Conservation (phyloP, 2,113 vertebrate species). For the Silurus glanis region DNA sequence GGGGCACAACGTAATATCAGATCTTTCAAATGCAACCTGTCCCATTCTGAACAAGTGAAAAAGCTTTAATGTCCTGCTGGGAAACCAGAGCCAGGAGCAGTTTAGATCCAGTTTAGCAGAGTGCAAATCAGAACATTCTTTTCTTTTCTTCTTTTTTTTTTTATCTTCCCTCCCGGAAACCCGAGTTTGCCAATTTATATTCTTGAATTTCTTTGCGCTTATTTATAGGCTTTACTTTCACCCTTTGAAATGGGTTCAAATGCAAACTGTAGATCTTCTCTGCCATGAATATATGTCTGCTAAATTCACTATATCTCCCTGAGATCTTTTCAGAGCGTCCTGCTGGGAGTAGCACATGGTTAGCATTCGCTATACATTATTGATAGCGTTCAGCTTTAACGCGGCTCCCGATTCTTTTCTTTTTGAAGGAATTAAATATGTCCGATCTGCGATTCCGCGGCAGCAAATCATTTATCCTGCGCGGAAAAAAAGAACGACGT, state of each 20-base stretch:
- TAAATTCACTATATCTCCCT: constrained; percentile 20
- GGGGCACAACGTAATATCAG: neutral
- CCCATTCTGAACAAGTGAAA: constrained; percentile 20
- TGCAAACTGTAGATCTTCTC: constrained; percentile 22
- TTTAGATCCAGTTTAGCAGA: constrained; percentile 27
- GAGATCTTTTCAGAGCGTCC: neutral
- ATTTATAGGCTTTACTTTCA: constrained; percentile 32
- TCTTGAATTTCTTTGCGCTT: constrained; percentile 12
- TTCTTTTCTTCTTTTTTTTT: neutral
- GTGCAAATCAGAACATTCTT: constrained; percentile 12
- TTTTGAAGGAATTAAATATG: constrained; percentile 13
- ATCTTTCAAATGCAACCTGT: constrained; percentile 25
- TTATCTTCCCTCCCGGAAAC: neutral
- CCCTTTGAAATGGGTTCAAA: constrained; percentile 30
- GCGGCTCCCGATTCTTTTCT: neutral
- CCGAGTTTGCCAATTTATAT: constrained; percentile 21
- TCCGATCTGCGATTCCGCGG: neutral
- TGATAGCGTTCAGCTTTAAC: neutral
- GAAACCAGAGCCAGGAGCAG: constrained; percentile 30
- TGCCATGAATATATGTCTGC: neutral
- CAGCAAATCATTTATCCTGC: neutral
- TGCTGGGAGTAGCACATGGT: constrained; percentile 13
- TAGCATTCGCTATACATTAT: constrained; percentile 29
- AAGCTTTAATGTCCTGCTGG: constrained; percentile 22
- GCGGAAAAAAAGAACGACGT: neutral